These are phyloP conservation scores for Lepus americanus DNA, from an alignment of 2,113 vertebrate genomes.

Conservation along the genomic window DNA sequence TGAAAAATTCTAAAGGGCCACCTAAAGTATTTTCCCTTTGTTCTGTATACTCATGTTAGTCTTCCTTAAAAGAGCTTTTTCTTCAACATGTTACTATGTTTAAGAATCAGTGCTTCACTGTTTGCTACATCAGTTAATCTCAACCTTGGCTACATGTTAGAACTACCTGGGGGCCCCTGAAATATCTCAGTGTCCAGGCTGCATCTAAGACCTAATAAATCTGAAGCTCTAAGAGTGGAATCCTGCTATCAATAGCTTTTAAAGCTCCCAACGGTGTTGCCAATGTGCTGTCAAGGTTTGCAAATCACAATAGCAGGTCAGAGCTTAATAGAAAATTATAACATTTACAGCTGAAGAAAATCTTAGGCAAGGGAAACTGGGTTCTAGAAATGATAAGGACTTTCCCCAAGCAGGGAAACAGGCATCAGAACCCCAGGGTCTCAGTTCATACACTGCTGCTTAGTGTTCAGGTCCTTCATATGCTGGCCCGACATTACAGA, in stretches of 20 bases:
- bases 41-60: constrained; percentile 11
- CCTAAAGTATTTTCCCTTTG: constrained; percentile 7
- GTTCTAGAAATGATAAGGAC: constrained; percentile 43
- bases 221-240: constrained; percentile 8
- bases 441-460: background rate
- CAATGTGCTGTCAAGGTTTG: constrained; percentile 42
- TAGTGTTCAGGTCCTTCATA: constrained; percentile 55
- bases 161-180: constrained; percentile 28
- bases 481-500: background rate
- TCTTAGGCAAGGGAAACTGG: constrained; percentile 30
- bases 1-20: constrained; percentile 47
- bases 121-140: constrained; percentile 48
- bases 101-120: constrained; percentile 39
- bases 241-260: constrained; percentile 36
- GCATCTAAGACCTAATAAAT: constrained; percentile 52
- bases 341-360: constrained; percentile 47
- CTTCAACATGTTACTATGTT: background rate
- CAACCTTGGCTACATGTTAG: constrained; percentile 4
- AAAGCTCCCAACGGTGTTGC: constrained; percentile 45
- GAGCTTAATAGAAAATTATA: constrained; percentile 42
- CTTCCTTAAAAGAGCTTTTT: constrained; percentile 17
- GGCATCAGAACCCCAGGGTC: background rate
- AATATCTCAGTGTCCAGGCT: constrained; percentile 10
- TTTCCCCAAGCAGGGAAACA: constrained; percentile 38
- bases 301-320: background rate